Conservation (phyloP, 2,797 vertebrate species). For the Meriones psammophilus region DNA sequence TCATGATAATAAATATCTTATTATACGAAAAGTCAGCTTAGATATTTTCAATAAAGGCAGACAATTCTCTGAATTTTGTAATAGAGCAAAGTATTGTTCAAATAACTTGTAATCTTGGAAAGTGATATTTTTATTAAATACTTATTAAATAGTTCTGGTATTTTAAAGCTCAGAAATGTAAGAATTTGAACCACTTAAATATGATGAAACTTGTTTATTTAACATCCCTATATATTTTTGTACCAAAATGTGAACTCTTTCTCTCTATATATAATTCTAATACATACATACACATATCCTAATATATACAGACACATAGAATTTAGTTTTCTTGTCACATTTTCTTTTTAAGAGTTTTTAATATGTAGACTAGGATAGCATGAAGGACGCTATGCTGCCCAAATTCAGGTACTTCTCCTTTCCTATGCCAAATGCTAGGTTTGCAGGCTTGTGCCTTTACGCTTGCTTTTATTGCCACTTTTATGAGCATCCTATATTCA, state of each 20-base stretch:
- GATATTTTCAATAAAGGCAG: slow-evolving; percentile 2
- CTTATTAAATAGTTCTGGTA: background rate
- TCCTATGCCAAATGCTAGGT: too few relatives aligned
- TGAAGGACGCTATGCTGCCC: background rate
- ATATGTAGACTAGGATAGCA: background rate
- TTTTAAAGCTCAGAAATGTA: background rate
- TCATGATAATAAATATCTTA: background rate
- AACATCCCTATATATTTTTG: background rate
- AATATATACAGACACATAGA: too few relatives aligned
- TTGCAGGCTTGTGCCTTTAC: background rate
- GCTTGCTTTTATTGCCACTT: background rate
- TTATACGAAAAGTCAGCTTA: background rate
- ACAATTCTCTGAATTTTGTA: background rate
- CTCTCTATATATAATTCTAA: background rate
- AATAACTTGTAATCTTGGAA: slow-evolving; percentile 22
- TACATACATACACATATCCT: background rate
- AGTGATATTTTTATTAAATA: slow-evolving; percentile 43
- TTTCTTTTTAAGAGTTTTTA: background rate
- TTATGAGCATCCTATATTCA: background rate
- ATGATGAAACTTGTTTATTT: background rate
- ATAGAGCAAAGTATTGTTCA: background rate
- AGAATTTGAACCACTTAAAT: background rate
- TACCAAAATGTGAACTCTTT: background rate
- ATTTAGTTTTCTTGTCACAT: background rate
- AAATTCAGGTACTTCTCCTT: background rate